Conservation (phyloP, 2,113 vertebrate species). For the Cepphus grylle region DNA sequence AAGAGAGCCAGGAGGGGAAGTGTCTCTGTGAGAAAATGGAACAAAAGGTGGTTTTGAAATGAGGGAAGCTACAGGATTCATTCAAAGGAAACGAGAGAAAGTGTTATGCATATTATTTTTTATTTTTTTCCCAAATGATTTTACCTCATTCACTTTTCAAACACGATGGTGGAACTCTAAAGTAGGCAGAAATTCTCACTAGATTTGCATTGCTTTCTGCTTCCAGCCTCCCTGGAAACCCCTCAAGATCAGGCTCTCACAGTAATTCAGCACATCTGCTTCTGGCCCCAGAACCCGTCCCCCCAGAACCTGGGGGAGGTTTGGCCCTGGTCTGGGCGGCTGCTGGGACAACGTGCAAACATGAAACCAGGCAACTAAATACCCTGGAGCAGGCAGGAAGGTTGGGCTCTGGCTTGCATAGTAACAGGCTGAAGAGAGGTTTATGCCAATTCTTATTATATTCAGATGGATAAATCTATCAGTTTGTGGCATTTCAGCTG, state of each 20-base stretch:
- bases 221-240: conserved; percentile 7
- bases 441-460: not conserved
- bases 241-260: not conserved
- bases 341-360: not conserved
- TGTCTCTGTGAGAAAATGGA: not conserved
- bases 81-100: not conserved
- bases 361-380: not conserved
- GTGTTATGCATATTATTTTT: not conserved
- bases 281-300: not conserved
- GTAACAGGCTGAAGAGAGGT: not conserved
- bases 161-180: not conserved
- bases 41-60: not conserved
- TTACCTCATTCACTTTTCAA: not conserved
- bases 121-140: not conserved
- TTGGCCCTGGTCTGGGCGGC: not conserved
- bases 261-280: conserved; percentile 20
- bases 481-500: not conserved
- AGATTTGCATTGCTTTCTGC: not conserved
- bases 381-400: not conserved
- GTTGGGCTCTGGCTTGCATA: not conserved
- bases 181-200: not conserved
- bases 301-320: not conserved
- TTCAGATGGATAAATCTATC: not conserved
- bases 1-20: not conserved
- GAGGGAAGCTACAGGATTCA: not conserved